Evolutionary conservation across 2,113 vertebrate genomes (phyloP).

Genomic region (Lepus europaeus): DNA sequence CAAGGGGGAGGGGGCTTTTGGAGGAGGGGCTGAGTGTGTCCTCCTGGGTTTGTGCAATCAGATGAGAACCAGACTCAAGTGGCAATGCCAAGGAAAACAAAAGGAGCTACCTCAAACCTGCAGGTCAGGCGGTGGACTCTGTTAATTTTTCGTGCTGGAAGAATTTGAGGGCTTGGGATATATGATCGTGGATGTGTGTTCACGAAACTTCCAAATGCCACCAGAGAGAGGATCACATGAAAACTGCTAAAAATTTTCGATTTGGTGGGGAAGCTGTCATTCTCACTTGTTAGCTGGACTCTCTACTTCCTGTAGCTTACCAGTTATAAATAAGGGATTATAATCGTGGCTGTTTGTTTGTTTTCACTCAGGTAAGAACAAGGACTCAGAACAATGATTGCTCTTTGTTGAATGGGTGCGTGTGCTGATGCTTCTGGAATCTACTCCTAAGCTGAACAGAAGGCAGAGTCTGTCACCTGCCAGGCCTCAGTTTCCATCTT

Average conservation of each 20-base stretch:
- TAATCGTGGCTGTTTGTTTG: not conserved
- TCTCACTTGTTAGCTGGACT: not conserved
- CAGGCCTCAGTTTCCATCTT: not conserved
- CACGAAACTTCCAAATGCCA: not conserved
- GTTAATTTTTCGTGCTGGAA: not conserved
- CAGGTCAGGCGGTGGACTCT: not conserved
- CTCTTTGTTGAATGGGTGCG: not conserved
- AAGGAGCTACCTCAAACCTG: rapidly evolving
- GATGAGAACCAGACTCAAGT: not conserved
- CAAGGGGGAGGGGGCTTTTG: rapidly evolving
- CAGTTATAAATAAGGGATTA: not conserved
- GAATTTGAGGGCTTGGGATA: not conserved
- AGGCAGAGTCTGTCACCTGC: not conserved
- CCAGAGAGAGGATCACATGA: not conserved
- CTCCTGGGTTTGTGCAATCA: no score
- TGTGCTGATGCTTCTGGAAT: not conserved
- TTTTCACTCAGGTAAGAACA: not conserved
- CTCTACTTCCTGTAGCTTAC: not conserved
- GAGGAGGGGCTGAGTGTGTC: no score
- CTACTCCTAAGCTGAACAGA: not conserved
- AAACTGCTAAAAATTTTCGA: not conserved
- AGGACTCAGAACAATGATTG: not conserved
- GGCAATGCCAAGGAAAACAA: not conserved
- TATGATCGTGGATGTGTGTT: not conserved
- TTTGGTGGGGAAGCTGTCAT: not conserved